A percentile compares a stretch with the other conserved stretches of the same genome.
These are phyloP conservation scores for Chaitophorus viminalis DNA, from an alignment of 2,888 invertebrate genomes.

Conservation along the genomic window DNA sequence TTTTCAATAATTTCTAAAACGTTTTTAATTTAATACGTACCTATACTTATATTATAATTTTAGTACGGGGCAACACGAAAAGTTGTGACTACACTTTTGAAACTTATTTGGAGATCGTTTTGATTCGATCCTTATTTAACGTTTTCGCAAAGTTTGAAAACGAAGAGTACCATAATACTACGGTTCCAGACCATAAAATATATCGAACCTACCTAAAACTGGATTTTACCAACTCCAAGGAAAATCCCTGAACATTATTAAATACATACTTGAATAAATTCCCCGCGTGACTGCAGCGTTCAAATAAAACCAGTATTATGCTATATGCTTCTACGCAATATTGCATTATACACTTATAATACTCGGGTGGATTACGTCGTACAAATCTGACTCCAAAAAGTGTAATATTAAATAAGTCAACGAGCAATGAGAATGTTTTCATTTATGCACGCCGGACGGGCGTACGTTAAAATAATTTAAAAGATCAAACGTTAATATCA, in stretches of 20 bases:
- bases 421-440: no score
- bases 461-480: no score
- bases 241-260: slow-evolving; percentile 10
- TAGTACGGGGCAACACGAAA: not conserved
- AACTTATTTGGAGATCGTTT: slow-evolving; percentile 21
- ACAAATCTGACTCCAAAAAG: no score
- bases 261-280: not conserved
- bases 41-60: not conserved
- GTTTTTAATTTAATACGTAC: not conserved
- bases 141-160: slow-evolving; percentile 24
- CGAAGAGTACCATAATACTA: slow-evolving; percentile 12
- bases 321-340: no score
- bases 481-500: no score
- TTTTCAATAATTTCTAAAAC: not conserved
- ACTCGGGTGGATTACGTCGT: no score
- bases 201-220: slow-evolving; percentile 19
- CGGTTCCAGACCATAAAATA: slow-evolving; percentile 1
- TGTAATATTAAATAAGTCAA: no score
- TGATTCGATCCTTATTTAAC: slow-evolving; percentile 46
- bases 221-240: slow-evolving; percentile 6
- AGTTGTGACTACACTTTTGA: slow-evolving; percentile 29
- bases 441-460: no score
- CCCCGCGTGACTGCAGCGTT: not conserved
- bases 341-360: no score
- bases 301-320: no score